phyloP scores from a whole-genome alignment of 2,888 invertebrate genomes.

The Petrolisthes cinctipes region DNA sequence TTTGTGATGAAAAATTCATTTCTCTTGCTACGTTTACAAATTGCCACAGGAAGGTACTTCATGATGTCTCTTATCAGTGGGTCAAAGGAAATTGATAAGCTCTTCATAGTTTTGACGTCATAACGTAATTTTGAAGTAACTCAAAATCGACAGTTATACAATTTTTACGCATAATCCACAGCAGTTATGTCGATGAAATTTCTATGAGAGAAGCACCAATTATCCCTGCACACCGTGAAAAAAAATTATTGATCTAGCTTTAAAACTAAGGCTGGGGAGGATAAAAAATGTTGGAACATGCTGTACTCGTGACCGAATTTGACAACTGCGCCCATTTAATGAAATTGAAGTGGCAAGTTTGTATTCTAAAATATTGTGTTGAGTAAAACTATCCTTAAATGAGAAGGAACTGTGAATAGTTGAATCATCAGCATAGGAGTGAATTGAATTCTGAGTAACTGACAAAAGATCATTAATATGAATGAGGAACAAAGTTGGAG shows the following conservation, averaged over 20 bases:
- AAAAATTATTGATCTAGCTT: conserved; percentile 3
- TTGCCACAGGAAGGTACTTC: not conserved
- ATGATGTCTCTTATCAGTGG: not conserved
- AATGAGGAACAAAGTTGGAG: too few species aligned
- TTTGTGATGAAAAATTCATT: not conserved
- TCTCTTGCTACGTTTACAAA: conserved; percentile 9
- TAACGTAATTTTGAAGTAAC: not conserved
- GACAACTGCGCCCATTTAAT: too few species aligned
- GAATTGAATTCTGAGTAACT: too few species aligned
- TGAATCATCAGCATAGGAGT: too few species aligned
- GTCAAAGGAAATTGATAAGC: not conserved
- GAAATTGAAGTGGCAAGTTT: too few species aligned
- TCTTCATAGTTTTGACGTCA: conserved; percentile 8
- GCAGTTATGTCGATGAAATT: not conserved
- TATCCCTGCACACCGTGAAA: not conserved
- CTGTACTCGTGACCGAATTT: too few species aligned
- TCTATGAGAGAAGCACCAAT: not conserved
- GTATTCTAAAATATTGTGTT: too few species aligned
- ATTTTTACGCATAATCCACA: not conserved
- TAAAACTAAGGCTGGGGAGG: not conserved
- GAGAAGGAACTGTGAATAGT: too few species aligned
- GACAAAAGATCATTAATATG: too few species aligned
- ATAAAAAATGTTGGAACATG: not conserved
- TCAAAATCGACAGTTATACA: not conserved
- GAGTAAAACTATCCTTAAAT: too few species aligned